Evolutionary conservation across 2,888 invertebrate species (phyloP), one percentile per base, ranked within the genome.

Genomic region (Eristalis arbustorum): DNA sequence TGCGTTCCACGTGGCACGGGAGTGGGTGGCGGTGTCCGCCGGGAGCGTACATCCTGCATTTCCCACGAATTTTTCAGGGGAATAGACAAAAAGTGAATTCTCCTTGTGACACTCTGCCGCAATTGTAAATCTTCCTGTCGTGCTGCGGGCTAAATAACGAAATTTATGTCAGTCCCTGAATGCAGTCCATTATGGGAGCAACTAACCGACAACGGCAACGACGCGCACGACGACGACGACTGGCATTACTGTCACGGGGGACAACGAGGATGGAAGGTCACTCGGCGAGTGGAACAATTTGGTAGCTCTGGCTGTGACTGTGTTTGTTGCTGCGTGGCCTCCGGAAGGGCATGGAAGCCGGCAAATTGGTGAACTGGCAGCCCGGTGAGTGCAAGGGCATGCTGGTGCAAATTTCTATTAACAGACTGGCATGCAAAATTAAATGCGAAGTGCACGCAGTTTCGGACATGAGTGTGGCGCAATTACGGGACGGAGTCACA

Each of bases 111-210:
- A 37, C 61, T 13, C 25, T 77, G 63, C 23, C 59, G 71, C 63
- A 80, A 76, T 68, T 84, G 75, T 72, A 76, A 80, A 69, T 81
- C 75, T 68, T 72, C 37, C 49, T 78, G 71, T 61, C 78, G 66
- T 14, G 13, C n/a, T 59, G 72, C 34, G 37, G 49, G 42, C 49
- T 67, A 72, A 72, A 84, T 72, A 72, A 49, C 57, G 31, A 78
- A 78, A 66, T 74, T 57, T 80, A 68, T 80, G 62, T 80, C 62
- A 28, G 57, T 63, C 67, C 18, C 40, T 10, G 28, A 73, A 62
- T 71, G 78, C 59, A 72, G 72, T 72, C 22, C 57, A 66, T 72
- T 79, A 68, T 42, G 31, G 23, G 61, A 23, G 59, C 14, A 49
- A 72, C 69, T 49, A 62, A 56, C 40, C 57, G 49, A 68, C 22